These are phyloP conservation scores for Auanema freiburgensis DNA, from an alignment of 2,888 invertebrate species.

Conservation along the genomic window DNA sequence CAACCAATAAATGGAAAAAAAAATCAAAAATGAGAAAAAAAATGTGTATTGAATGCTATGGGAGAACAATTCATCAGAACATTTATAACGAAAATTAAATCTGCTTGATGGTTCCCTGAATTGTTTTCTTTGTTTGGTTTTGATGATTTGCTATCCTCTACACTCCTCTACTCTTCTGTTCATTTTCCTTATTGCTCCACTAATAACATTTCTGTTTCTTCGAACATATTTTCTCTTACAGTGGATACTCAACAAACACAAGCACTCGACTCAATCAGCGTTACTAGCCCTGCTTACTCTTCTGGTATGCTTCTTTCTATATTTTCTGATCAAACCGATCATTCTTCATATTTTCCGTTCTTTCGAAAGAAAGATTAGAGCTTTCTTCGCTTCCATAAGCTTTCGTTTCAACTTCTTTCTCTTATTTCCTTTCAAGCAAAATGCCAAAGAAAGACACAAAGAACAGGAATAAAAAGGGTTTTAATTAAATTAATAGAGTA, in stretches of 20 bases:
- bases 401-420: conserved; percentile 4
- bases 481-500: no score
- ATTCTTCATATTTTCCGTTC: not conserved
- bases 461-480: no score
- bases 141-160: no score
- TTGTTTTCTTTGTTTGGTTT: conserved; percentile 1
- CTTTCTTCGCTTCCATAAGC: not conserved
- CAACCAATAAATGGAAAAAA: conserved; percentile 16
- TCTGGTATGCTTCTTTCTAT: conserved; percentile 14
- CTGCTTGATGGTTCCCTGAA: not conserved
- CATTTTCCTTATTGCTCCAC: no score
- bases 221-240: no score
- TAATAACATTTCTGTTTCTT: no score
- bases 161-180: no score
- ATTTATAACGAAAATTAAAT: not conserved
- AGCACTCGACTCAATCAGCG: no score
- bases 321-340: no score
- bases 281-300: conserved; percentile 24
- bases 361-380: not conserved
- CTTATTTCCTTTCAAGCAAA: conserved; percentile 5
- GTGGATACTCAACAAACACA: no score
- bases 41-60: no score
- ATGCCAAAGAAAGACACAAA: not conserved
- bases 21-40: not conserved
- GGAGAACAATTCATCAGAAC: no score